Evolutionary conservation across 2,797 vertebrate species (phyloP), one percentile per base, ranked within the genome.

Genomic region (Hyperoplus immaculatus): DNA sequence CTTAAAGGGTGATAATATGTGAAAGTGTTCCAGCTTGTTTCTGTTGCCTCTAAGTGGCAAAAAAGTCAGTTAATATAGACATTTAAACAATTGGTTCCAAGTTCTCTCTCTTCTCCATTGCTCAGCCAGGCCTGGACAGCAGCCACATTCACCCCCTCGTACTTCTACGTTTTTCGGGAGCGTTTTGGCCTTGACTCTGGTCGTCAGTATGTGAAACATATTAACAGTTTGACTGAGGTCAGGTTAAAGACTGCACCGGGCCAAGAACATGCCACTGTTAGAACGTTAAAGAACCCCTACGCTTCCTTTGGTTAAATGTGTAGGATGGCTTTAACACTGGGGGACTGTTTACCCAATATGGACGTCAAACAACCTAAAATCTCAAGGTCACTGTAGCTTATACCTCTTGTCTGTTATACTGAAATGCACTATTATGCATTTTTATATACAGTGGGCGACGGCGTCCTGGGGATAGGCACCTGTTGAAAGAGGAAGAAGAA

Each of bases 341-440:
- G 16, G 0, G 56, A 7, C 15, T 5, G 59, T 43, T 74, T 47
- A 21, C 47, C 62, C 36, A 18, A 46, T 53, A 62, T 49, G 69
- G 76, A 69, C 4, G 0, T 18, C 41, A 76, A 46, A 41, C 36
- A 45, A 43, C 59, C 4, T 41, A 50, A 64, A 64, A 66, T 70
- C 39, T 71, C 49, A 10, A 0, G 0, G 11, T 21, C 47, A 18
- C 7, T 58, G 56, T 57, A 29, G 29, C 29, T 29, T 78, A 66
- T 1, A 63, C 63, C 59, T 75, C 8, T 29, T 3, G 29, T 29
- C 29, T 29, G 29, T 29, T 29, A 29, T 29, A 29, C 29, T 29
- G 29, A 29, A 29, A 29, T 29, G 29, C 29, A 29, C 29, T 29
- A 29, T 29, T 29, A 29, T 3, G 29, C 29, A 29, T 29, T 29